Evolutionary conservation across 2,797 vertebrate genomes (phyloP).

Genomic region (Babyrousa celebensis): DNA sequence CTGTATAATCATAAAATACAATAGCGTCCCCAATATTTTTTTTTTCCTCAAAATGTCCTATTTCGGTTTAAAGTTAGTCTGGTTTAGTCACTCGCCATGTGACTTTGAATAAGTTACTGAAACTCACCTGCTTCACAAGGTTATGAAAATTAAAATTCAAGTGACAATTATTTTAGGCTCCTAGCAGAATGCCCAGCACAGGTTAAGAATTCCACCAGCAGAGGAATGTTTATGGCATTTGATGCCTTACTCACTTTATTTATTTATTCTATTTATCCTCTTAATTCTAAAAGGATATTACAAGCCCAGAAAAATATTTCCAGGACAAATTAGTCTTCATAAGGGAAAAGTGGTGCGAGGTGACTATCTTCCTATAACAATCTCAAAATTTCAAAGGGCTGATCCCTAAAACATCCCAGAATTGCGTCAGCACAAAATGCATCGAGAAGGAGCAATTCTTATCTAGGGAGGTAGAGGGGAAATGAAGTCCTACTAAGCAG

Average conservation of each 20-base stretch:
- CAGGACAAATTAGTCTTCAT: conserved; percentile 55
- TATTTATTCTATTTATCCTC: conserved; percentile 15
- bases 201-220: not conserved
- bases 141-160: conserved; percentile 52
- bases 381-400: not conserved
- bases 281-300: conserved; percentile 64
- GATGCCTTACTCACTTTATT: not conserved
- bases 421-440: not conserved
- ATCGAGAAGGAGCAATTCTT: not conserved
- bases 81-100: not conserved
- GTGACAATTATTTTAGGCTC: conserved; percentile 26
- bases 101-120: conserved; percentile 33
- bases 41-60: not conserved
- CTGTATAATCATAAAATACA: not conserved
- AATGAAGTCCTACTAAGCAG: not conserved
- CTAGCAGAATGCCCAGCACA: not conserved
- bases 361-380: not conserved
- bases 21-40: not conserved
- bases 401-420: not conserved
- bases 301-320: conserved; percentile 28
- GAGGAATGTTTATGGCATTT: conserved; percentile 25
- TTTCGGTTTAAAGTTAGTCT: not conserved
- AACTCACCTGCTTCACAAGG: not conserved
- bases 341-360: not conserved
- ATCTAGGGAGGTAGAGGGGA: not conserved